Evolutionary conservation across 2,797 vertebrate genomes (phyloP), one percentile per base, ranked within the genome.

Genomic region (Cyclura pinguis): DNA sequence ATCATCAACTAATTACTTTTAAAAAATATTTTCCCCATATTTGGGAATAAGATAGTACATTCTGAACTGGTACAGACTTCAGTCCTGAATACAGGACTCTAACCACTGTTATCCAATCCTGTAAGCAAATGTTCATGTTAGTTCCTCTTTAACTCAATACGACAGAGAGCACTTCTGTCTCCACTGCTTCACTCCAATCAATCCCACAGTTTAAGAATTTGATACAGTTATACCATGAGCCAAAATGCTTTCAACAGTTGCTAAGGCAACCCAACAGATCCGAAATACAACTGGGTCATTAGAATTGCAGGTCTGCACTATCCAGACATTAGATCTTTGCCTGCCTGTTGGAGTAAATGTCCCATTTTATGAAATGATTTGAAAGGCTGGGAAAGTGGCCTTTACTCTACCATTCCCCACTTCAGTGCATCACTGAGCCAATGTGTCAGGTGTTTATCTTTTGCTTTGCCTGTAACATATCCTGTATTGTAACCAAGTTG

Each of bases 251-350:
- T 83, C 82, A 83, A 14, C 91, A 91, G 93, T 96, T 96, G 87
- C 91, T 93, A 95, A 92, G 95, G 95, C 93, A 95, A 95, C 94
- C 91, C 91, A 93, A 89, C 4, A 88, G 90, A 92, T 89, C 91
- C 87, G 4, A 93, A 91, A 92, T 82, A 64, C 77, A 84, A 13
- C 22, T 91, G 84, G 62, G 91, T 94, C 87, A 93, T 89, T 92
- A 94, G 86, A 87, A 88, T 91, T 82, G 74, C 57, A 59, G 88
- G 85, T 83, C 94, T 87, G 55, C 18, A 69, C 6, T 52, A 32
- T 55, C 42, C 57, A 59, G 38, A 57, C n/a, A 47, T 35, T 32
- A 38, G 10, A 5, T 52, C 72, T 52, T 8, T 59, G 8, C 67
- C 62, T 86, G 57, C 52, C 59, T 81, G 59, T 73, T 18, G 35